Percentiles rank a stretch among this genome's conserved stretches.
Evolutionary conservation across 2,888 invertebrate species (phyloP).

Genomic region (Pecten maximus): DNA sequence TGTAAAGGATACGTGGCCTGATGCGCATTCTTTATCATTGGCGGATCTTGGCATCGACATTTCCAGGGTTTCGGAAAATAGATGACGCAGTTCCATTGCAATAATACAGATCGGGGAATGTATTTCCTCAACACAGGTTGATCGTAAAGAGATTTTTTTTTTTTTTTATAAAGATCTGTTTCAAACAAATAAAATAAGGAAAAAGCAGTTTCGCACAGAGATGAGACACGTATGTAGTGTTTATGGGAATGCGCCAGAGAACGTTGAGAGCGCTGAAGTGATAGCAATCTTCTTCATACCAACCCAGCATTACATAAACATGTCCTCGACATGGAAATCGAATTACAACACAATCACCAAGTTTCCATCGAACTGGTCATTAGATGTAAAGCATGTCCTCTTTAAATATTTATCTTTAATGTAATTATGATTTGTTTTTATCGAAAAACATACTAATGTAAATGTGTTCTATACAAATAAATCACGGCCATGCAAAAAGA

Average conservation of each 20-base stretch:
- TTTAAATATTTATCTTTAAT: not conserved
- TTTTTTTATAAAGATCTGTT: not conserved
- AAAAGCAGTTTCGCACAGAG: not conserved
- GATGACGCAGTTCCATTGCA: not conserved
- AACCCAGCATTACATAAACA: not conserved
- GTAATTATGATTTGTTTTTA: no score
- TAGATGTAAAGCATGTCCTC: no score
- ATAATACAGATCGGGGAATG: not conserved
- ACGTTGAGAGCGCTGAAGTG: not conserved
- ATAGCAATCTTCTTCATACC: not conserved
- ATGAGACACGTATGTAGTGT: not conserved
- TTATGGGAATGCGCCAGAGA: not conserved
- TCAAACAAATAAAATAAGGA: not conserved
- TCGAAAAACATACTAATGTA: no score
- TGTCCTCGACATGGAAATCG: not conserved
- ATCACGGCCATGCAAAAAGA: no score
- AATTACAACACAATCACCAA: not conserved
- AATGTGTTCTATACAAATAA: no score
- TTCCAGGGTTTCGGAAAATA: not conserved
- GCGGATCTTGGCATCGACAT: not conserved
- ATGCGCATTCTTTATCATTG: not conserved
- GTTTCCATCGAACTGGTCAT: not conserved
- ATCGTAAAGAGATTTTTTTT: not conserved
- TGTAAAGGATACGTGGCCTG: not conserved
- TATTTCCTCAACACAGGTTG: not conserved